Evolutionary conservation across 2,797 vertebrate species (phyloP).

Genomic region (Hipposideros larvatus): DNA sequence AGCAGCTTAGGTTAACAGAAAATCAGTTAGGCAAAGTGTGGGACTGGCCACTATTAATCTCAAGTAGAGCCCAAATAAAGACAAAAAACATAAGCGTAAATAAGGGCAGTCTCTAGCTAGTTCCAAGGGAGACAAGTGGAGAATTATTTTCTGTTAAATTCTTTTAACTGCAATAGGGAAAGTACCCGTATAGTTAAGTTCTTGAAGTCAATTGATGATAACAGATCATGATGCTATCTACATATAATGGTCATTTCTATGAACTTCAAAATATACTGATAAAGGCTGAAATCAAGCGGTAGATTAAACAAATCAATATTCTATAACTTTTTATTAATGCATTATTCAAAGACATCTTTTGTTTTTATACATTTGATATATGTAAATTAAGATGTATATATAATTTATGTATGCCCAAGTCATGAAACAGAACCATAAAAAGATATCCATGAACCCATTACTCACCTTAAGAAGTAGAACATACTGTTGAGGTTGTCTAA

Average conservation of each 20-base stretch:
- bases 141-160: conserved; percentile 47
- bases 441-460: background rate
- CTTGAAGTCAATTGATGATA: background rate
- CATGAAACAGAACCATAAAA: background rate
- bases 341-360: background rate
- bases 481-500: background rate
- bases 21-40: conserved; percentile 4
- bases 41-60: conserved; percentile 50
- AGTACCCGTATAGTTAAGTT: background rate
- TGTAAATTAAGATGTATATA: background rate
- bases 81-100: conserved; percentile 6
- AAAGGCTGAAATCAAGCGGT: background rate
- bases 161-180: background rate
- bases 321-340: background rate
- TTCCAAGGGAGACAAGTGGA: background rate
- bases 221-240: background rate
- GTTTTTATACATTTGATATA: background rate
- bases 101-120: background rate
- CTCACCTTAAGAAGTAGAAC: background rate
- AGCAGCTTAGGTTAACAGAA: conserved; percentile 61
- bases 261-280: conserved; percentile 3
- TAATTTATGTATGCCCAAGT: background rate
- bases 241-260: background rate
- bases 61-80: conserved; percentile 62
- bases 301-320: background rate